Percentiles rank a stretch among this genome's conserved stretches.
Conservation (phyloP, 2,888 invertebrate species). For the Metellina segmentata region DNA sequence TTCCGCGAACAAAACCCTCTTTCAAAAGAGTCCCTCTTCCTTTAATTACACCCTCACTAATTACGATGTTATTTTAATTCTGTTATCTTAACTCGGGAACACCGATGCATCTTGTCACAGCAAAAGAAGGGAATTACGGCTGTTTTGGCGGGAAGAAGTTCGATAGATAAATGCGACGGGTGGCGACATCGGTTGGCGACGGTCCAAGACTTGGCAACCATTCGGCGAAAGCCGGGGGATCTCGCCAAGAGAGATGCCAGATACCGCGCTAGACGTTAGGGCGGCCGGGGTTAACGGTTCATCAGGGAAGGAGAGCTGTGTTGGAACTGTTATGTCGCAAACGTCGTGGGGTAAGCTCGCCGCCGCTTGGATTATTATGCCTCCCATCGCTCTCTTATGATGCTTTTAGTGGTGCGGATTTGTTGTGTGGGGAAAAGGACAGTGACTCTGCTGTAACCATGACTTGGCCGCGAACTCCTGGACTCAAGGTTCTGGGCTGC, state of each 20-base stretch:
- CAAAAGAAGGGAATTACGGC: conserved; percentile 26
- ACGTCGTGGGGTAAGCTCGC: background rate
- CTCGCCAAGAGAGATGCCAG: conserved; percentile 25
- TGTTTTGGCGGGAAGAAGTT: conserved; percentile 31
- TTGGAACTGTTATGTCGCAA: conserved; percentile 45
- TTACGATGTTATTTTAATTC: conserved; percentile 63
- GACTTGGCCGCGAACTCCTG: conserved; percentile 19
- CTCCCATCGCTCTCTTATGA: conserved; percentile 15
- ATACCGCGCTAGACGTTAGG: conserved; percentile 17
- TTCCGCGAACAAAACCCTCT: conserved; percentile 3
- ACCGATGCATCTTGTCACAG: conserved; percentile 40
- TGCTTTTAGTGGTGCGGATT: conserved; percentile 32
- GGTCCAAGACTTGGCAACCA: conserved; percentile 47
- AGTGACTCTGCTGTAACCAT: conserved; percentile 49
- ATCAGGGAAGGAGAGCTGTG: conserved; percentile 6
- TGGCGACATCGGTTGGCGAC: conserved; percentile 16
- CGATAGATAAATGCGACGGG: background rate
- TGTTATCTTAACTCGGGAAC: conserved; percentile 46
- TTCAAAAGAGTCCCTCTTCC: conserved; percentile 12
- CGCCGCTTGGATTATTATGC: conserved; percentile 60
- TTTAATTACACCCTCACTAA: conserved; percentile 53
- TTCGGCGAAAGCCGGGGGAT: background rate
- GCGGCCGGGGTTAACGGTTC: conserved; percentile 52
- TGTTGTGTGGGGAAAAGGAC: conserved; percentile 25
- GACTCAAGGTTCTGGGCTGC: conserved; percentile 34